A percentile compares a stretch with the other conserved stretches of the same genome.
Evolutionary conservation across 2,113 vertebrate species (phyloP).

Genomic region (Megaceryle maxima): DNA sequence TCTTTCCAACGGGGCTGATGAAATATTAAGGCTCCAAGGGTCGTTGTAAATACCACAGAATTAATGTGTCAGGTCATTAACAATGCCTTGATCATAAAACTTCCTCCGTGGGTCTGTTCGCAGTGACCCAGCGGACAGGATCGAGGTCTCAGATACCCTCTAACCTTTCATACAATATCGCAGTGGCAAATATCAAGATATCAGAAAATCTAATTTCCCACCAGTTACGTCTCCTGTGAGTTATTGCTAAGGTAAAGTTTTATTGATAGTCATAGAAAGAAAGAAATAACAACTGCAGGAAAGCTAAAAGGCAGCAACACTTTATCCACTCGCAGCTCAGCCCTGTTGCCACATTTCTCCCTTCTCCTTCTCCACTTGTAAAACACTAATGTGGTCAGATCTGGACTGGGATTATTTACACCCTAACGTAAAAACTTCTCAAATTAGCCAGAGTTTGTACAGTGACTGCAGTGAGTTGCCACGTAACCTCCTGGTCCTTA

Average conservation of each 20-base stretch:
- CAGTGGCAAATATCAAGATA: not conserved
- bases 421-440: not conserved
- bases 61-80: conserved; percentile 2
- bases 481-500: not conserved
- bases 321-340: not conserved
- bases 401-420: not conserved
- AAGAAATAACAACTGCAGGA: not conserved
- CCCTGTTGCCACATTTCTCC: not conserved
- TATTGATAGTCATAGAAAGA: not conserved
- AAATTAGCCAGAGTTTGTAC: not conserved
- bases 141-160: not conserved
- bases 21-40: not conserved
- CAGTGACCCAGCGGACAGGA: rapidly evolving
- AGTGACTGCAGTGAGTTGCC: not conserved
- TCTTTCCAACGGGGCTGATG: not conserved
- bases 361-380: not conserved
- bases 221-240: not conserved
- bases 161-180: not conserved
- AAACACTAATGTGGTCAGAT: not conserved
- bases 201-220: not conserved
- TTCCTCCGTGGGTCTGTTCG: not conserved
- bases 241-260: not conserved
- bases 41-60: conserved; percentile 15
- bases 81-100: not conserved
- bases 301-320: not conserved